Evolutionary conservation across 2,888 invertebrate species (phyloP), one percentile per base, ranked within the genome.

Genomic region (Sarcophaga subvicina): DNA sequence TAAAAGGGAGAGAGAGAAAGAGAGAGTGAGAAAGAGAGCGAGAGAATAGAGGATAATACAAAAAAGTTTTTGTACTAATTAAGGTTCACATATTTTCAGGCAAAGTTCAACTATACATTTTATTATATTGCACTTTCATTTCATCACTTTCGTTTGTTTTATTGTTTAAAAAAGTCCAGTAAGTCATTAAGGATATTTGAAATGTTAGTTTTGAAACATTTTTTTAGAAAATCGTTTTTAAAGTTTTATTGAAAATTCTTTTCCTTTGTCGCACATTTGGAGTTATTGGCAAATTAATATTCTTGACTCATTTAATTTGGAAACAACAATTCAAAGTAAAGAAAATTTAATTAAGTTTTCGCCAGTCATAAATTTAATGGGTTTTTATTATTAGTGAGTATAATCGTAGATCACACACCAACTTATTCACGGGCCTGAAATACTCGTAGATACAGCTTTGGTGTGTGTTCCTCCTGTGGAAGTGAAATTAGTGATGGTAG

Each of bases 61-160:
- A 71, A 79, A 79, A 75, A 86, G 82, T 79, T 82, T 86, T 79
- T 71, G 70, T 67, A 73, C 78, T 82, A 76, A 86, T 85, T 86
- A 82, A 82, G 76, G 75, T 80, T 86, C 79, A 83, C 66, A 83
- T 76, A 76, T 64, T 79, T 86, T 83, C 64, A 62, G 76, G 54
- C 60, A 71, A 79, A 76, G 75, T 54, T 79, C 10, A 37, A 37
- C 37, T 37, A 37, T 2, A 37, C 0, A 37, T 37, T 37, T 10
- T 37, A 2, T 71, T 17, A 54, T 79, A 75, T 71, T 70, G 37
- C 49, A 22, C 64, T 69, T 70, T 82, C 62, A 49, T 17, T 25
- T 14, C 54, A 54, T 14, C 12, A 49, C 54, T 60, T 72, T 54
- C 17, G 4, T 54, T 54, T 54, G 54, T 12, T 54, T 59, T 12